Conservation (phyloP, 1,140 invertebrate species). For the Ladona fulva region DNA sequence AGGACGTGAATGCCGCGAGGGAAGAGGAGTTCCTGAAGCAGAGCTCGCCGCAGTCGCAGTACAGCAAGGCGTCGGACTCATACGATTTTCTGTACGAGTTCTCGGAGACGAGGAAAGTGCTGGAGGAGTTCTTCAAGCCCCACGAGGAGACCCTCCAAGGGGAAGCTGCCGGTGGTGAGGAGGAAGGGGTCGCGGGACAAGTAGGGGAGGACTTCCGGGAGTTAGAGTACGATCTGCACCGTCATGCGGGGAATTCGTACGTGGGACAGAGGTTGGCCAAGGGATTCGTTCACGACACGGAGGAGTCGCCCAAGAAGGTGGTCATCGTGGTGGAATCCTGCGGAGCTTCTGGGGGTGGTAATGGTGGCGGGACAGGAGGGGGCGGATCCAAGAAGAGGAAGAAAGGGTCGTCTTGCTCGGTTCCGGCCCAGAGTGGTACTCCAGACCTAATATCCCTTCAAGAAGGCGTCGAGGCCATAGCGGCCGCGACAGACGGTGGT, state of each 20-base stretch:
- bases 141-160: constrained; percentile 24
- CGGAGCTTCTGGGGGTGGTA: background rate
- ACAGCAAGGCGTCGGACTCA: constrained; percentile 32
- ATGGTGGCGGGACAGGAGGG: background rate
- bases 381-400: background rate
- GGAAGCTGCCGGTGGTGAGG: constrained; percentile 34
- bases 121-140: constrained; percentile 85
- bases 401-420: constrained; percentile 14
- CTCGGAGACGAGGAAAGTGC: constrained; percentile 79
- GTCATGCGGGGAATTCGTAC: constrained; percentile 66
- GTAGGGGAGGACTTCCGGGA: constrained; percentile 47
- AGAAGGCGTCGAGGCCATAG: constrained; percentile 17
- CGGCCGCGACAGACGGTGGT: constrained; percentile 44
- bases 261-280: constrained; percentile 68
- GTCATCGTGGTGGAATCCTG: background rate
- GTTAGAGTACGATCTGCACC: constrained; percentile 71
- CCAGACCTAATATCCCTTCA: constrained; percentile 27
- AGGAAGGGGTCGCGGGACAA: constrained; percentile 36
- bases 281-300: constrained; percentile 40
- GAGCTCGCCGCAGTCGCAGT: constrained; percentile 25
- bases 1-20: background rate
- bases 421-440: constrained; percentile 20
- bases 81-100: constrained; percentile 85
- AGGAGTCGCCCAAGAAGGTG: constrained; percentile 38
- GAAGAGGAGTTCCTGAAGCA: constrained; percentile 3